These are phyloP conservation scores for Tokudaia tokunoshimensis DNA, from an alignment of 2,797 vertebrate species.

Conservation along the genomic window DNA sequence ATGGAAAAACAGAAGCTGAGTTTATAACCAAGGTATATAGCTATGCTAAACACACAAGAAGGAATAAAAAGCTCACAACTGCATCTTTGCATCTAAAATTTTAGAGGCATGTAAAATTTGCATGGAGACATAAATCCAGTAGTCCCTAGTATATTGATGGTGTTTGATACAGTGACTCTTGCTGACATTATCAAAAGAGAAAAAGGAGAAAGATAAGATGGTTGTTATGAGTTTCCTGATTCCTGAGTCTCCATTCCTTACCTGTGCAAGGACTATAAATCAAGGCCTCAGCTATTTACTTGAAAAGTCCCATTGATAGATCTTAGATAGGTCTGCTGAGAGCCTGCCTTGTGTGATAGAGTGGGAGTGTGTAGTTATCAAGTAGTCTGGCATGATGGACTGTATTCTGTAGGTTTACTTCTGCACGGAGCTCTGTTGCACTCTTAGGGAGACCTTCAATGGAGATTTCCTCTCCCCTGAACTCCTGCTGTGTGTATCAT, in stretches of 20 bases:
- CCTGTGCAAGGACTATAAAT: not conserved
- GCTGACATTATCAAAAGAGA: not conserved
- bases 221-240: not conserved
- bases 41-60: not conserved
- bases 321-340: constrained; percentile 8
- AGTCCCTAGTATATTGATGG: not conserved
- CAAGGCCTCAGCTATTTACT: not conserved
- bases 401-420: not conserved
- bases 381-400: not conserved
- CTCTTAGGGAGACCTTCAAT: not conserved
- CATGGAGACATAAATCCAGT: not conserved
- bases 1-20: not conserved
- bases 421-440: not conserved
- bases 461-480: not conserved
- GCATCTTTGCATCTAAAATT: not conserved
- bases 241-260: not conserved
- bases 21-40: not conserved
- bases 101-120: not conserved
- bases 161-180: not conserved
- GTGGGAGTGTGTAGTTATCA: not conserved
- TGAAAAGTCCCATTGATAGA: not conserved
- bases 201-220: not conserved
- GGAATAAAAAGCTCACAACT: not conserved
- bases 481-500: not conserved
- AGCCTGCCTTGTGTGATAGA: not conserved